Base-by-base conservation (phyloP, 2,888 invertebrate genomes). In the Drosophila sordidula region DNA sequence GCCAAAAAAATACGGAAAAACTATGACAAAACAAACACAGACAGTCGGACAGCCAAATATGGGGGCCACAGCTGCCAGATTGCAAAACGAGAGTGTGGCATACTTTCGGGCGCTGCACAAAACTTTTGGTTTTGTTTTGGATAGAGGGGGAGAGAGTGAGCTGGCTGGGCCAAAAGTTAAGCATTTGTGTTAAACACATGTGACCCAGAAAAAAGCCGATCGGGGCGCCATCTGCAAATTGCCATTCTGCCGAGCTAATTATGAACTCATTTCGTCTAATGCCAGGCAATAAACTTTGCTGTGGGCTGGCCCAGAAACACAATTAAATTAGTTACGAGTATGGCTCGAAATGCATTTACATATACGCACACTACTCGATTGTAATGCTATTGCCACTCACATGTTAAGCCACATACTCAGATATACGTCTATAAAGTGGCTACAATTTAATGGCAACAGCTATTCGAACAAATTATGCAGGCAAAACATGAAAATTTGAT, bases 401-500 rank as follows among this genome's bases (percentile, higher is more conserved):
- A 11, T 18, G 39, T 51, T 44, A 44, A 26, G 14, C 6, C 39
- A 42, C 22, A 58, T 61, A 70, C 49, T 62, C 38, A 38, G 3
- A 42, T 16, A 38, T 42, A 36, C 34, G 29, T 54, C 39, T 46
- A 55, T 47, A 41, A 69, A 69, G 58, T 68, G 52, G 51, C 36
- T 25, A 11, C 8, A 49, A 45, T 71, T 72, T 71, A 65, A 50
- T 46, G 56, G 39, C 38, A 39, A 8, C 18, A 36, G 51, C 52
- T 45, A 69, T 26, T 64, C 61, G 52, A 56, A 66, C 62, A 80
- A 70, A 77, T 78, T 78, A 80, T 78, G 79, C 81, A 66, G 72
- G 51, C 63, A 32, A 78, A 75, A 81, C 56, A 75, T 75, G 56
- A 84, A 84, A 80, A 83, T 87, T 87, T 72, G 87, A 87, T 78